phyloP scores from a whole-genome alignment of 2,888 invertebrate species.

The Alviniconcha strummeri region DNA sequence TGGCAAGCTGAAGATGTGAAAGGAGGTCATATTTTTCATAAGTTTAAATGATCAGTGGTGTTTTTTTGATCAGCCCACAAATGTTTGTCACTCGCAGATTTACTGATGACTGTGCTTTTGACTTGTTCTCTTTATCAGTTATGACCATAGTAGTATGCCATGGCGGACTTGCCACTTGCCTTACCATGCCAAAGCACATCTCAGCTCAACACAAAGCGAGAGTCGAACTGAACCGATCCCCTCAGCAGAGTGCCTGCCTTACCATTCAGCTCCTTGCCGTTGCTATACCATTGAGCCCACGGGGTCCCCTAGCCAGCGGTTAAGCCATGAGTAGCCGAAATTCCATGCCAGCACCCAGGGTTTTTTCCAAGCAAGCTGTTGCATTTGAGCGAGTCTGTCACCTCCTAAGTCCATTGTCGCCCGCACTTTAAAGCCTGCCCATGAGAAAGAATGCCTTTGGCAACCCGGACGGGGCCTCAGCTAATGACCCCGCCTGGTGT shows the following conservation, averaged over 20 bases:
- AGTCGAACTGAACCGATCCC: slow-evolving; percentile 23
- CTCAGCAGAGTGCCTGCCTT: slow-evolving; percentile 26
- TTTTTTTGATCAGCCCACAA: too few species aligned
- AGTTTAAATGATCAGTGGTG: too few species aligned
- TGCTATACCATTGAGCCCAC: background rate
- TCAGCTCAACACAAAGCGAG: slow-evolving; percentile 26
- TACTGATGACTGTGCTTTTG: background rate
- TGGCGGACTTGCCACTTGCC: slow-evolving; percentile 31
- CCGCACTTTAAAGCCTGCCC: slow-evolving; percentile 25
- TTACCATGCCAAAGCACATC: slow-evolving; percentile 28
- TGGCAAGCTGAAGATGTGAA: background rate
- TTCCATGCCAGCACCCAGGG: slow-evolving; percentile 19
- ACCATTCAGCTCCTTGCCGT: slow-evolving; percentile 27
- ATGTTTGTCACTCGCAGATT: background rate
- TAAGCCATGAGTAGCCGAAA: slow-evolving; percentile 25
- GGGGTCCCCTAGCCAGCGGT: slow-evolving; percentile 14
- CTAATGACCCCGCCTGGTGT: slow-evolving; percentile 18
- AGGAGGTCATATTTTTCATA: too few species aligned
- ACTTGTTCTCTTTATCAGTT: slow-evolving; percentile 34
- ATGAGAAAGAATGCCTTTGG: slow-evolving; percentile 27
- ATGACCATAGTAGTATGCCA: slow-evolving; percentile 29
- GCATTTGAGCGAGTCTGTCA: background rate
- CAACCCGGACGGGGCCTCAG: slow-evolving; percentile 29
- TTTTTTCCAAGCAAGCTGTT: slow-evolving; percentile 13
- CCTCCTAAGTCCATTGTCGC: slow-evolving; percentile 19